phyloP scores from a whole-genome alignment of 2,797 vertebrate genomes.

The Neoniphon sammara region DNA sequence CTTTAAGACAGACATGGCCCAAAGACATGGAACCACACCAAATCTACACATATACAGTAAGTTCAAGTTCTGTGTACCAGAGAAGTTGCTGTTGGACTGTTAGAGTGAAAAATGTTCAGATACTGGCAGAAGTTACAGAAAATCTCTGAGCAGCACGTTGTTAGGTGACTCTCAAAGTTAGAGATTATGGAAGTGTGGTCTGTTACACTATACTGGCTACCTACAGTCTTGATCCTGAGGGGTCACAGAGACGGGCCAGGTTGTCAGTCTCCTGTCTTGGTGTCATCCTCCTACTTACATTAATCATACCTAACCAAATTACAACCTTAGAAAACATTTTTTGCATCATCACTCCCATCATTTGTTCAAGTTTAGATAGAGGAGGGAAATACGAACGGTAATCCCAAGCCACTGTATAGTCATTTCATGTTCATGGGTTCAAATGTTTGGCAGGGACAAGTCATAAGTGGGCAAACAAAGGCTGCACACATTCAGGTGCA shows the following conservation, averaged over 20 bases:
- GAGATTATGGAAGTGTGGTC: conserved; percentile 70
- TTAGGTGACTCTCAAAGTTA: conserved; percentile 53
- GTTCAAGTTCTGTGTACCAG: conserved; percentile 51
- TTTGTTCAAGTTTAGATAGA: conserved; percentile 67
- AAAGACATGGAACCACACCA: conserved; percentile 52
- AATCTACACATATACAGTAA: conserved; percentile 48
- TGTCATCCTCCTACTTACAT: conserved; percentile 51
- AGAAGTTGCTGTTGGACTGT: conserved; percentile 46
- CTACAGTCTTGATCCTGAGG: conserved; percentile 58
- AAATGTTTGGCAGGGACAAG: conserved; percentile 33
- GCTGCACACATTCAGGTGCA: background rate
- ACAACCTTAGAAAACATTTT: conserved; percentile 39
- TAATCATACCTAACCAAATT: conserved; percentile 49
- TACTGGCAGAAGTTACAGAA: conserved; percentile 53
- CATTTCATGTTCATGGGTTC: conserved; percentile 28
- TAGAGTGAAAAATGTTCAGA: conserved; percentile 57
- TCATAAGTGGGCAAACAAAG: background rate
- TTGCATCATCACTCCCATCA: conserved; percentile 51
- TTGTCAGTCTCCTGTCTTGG: conserved; percentile 16
- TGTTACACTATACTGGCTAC: conserved; percentile 37
- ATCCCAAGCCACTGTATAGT: conserved; percentile 28
- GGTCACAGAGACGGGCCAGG: conserved; percentile 54
- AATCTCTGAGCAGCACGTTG: conserved; percentile 54
- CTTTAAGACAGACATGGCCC: conserved; percentile 64
- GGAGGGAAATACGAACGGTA: conserved; percentile 34